These are phyloP conservation scores for Celastrina argiolus DNA, from an alignment of 2,888 invertebrate species.

Conservation along the genomic window DNA sequence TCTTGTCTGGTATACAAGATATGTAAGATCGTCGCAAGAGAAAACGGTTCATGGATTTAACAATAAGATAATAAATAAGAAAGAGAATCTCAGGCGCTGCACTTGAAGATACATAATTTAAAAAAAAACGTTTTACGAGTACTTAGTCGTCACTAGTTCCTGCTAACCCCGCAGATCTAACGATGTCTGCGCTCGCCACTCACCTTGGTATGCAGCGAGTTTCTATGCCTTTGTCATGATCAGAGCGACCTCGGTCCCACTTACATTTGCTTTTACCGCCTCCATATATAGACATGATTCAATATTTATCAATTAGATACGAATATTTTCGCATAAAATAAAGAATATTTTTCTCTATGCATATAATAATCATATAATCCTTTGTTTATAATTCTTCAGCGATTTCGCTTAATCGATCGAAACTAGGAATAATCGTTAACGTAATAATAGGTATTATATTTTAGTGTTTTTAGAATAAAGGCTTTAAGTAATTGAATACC, in stretches of 20 bases:
- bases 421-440: not conserved
- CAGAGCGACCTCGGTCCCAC: constrained; percentile 31
- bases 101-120: too few species aligned
- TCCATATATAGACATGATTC: constrained; percentile 9
- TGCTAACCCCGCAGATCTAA: too few species aligned
- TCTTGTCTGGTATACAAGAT: too few species aligned
- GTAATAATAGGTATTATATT: too few species aligned
- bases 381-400: not conserved
- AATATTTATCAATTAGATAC: not conserved
- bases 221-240: constrained; percentile 37
- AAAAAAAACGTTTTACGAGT: too few species aligned
- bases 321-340: constrained; percentile 3
- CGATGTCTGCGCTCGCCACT: constrained; percentile 22
- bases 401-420: not conserved
- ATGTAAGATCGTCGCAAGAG: too few species aligned
- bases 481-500: too few species aligned
- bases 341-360: constrained; percentile 4
- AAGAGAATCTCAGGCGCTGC: too few species aligned
- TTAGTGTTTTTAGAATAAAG: too few species aligned
- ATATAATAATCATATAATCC: not conserved
- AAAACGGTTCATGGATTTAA: too few species aligned
- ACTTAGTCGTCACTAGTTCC: too few species aligned
- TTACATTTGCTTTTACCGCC: constrained; percentile 28
- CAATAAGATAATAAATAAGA: too few species aligned
- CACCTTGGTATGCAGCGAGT: constrained; percentile 29